Conservation (phyloP, 2,113 vertebrate species). For the Aspiorhynchus laticeps region DNA sequence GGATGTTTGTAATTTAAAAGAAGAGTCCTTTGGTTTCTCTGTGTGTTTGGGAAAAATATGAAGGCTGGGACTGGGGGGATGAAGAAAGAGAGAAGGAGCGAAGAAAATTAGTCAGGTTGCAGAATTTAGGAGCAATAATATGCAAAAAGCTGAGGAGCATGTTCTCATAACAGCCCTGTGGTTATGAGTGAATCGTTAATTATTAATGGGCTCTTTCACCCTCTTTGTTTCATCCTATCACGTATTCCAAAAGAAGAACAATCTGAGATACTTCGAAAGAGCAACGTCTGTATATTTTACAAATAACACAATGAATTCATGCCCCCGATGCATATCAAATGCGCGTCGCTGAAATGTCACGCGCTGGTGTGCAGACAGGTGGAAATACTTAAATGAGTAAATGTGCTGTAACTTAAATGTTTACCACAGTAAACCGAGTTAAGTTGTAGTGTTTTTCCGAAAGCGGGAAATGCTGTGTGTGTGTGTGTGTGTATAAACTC, state of each 20-base stretch:
- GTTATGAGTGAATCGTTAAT: conserved; percentile 58
- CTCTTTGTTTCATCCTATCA: conserved; percentile 60
- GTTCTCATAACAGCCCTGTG: conserved; percentile 49
- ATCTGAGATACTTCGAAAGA: conserved; percentile 52
- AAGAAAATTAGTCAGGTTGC: conserved; percentile 54
- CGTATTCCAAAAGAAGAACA: conserved; percentile 48
- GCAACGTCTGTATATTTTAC: conserved; percentile 54
- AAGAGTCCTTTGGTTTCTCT: conserved; percentile 43
- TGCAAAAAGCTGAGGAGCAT: conserved; percentile 51
- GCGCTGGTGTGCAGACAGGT: conserved; percentile 21
- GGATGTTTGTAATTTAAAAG: conserved; percentile 56
- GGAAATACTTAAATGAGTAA: conserved; percentile 32
- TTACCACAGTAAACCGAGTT: conserved; percentile 17
- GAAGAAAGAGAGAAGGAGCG: conserved; percentile 14
- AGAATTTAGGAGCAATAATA: conserved; percentile 58
- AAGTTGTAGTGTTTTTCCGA: conserved; percentile 9
- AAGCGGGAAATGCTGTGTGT: background rate
- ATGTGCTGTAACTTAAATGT: background rate
- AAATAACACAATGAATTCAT: conserved; percentile 37
- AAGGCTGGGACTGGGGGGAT: conserved; percentile 23
- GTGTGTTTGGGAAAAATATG: conserved; percentile 51
- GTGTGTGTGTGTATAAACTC: background rate
- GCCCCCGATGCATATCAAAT: conserved; percentile 49
- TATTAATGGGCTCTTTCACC: conserved; percentile 59
- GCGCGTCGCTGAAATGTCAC: conserved; percentile 43